Conservation (phyloP, 1,140 invertebrate genomes). For the Cotesia chilonis region DNA sequence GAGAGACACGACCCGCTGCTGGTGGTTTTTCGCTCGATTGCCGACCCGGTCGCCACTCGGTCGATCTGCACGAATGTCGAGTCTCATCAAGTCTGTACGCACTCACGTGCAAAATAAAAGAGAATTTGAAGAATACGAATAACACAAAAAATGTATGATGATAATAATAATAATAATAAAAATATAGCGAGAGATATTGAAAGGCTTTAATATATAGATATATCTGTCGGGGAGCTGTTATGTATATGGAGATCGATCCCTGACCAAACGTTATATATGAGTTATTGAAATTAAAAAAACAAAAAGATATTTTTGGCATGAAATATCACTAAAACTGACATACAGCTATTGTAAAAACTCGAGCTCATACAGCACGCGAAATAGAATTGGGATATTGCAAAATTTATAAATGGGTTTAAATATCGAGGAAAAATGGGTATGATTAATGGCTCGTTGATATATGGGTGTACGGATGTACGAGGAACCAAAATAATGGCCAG, state of each 20-base stretch:
- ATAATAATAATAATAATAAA: conserved; percentile 19
- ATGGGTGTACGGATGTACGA: not conserved
- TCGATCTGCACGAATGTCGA: conserved; percentile 35
- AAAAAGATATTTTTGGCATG: conserved; percentile 18
- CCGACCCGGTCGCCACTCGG: conserved; percentile 32
- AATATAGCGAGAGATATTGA: conserved; percentile 6
- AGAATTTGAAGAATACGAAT: conserved; percentile 21
- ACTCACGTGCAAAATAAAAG: conserved; percentile 16
- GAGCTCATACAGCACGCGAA: not conserved
- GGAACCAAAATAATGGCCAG: not conserved
- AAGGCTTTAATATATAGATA: not conserved
- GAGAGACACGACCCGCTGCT: conserved; percentile 18
- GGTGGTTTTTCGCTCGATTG: conserved; percentile 39
- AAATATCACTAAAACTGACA: conserved; percentile 26
- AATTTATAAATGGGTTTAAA: conserved; percentile 15
- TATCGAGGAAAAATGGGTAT: conserved; percentile 14
- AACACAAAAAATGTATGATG: conserved; percentile 10
- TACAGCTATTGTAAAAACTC: conserved; percentile 1
- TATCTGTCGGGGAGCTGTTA: not conserved
- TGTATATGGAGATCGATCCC: conserved; percentile 18
- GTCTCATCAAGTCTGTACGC: conserved; percentile 22
- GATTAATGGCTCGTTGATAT: conserved; percentile 8
- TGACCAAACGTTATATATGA: conserved; percentile 18
- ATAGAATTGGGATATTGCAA: conserved; percentile 17
- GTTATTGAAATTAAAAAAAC: conserved; percentile 28